A percentile compares a stretch with the other conserved stretches of the same genome.
Conservation (phyloP, 2,797 vertebrate genomes). For the Crocodylus rhombifer region DNA sequence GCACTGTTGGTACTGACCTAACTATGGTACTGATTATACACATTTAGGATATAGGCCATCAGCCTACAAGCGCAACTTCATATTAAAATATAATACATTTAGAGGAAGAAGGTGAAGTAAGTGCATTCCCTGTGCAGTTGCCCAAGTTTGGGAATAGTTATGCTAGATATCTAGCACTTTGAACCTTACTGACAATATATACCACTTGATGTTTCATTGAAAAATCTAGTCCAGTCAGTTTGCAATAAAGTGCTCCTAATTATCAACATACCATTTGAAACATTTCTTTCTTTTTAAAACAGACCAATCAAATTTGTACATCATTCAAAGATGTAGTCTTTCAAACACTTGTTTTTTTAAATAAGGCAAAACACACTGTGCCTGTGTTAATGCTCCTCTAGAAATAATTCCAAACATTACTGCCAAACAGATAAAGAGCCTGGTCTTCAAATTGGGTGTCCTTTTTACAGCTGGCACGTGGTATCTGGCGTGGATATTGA, state of each 20-base stretch:
- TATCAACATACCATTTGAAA: background rate
- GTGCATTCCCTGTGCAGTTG: background rate
- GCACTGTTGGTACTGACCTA: too few species aligned
- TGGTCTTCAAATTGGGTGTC: background rate
- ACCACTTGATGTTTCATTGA: too few species aligned
- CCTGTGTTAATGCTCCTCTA: too few species aligned
- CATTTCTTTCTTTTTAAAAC: background rate
- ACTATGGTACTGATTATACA: too few species aligned
- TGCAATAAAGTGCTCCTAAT: background rate
- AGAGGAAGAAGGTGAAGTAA: background rate
- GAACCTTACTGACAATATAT: too few species aligned
- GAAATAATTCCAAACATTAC: background rate
- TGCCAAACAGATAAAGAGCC: background rate
- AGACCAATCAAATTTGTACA: background rate
- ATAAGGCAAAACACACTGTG: background rate
- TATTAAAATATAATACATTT: background rate
- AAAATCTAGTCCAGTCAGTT: too few species aligned
- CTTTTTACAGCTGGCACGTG: background rate
- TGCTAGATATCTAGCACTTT: background rate
- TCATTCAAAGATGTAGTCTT: background rate
- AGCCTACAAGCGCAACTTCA: background rate
- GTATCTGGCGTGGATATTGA: background rate
- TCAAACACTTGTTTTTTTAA: background rate
- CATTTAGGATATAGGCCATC: background rate
- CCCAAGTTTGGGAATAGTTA: background rate